Evolutionary conservation across 2,888 invertebrate species (phyloP).

Genomic region (Epirrita christyi): DNA sequence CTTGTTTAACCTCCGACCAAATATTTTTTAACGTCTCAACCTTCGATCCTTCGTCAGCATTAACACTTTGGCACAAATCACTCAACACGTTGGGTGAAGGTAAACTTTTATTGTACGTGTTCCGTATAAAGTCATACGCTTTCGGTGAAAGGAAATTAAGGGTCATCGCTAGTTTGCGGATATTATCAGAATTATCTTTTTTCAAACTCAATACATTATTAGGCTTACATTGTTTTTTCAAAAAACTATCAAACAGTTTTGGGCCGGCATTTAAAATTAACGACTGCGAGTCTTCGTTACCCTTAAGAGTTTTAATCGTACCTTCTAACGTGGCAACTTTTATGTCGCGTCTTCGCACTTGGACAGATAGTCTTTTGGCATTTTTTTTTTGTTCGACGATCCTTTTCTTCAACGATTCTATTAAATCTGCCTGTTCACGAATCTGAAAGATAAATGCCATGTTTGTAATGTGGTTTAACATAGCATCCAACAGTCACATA

Average conservation of each 20-base stretch:
- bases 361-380: neutral
- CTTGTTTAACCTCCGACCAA: neutral
- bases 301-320: neutral
- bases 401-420: neutral
- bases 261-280: neutral
- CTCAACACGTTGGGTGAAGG: neutral
- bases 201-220: neutral
- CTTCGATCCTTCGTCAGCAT: neutral
- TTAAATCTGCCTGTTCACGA: neutral
- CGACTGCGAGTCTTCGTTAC: neutral
- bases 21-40: neutral
- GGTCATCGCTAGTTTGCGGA: neutral
- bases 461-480: neutral
- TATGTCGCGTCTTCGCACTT: neutral
- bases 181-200: neutral
- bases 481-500: neutral
- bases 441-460: neutral
- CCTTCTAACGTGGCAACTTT: neutral
- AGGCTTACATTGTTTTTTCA: neutral
- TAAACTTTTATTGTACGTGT: neutral
- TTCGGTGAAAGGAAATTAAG: neutral
- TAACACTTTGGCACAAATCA: neutral
- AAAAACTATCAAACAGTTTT: neutral
- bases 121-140: neutral
- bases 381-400: neutral